Conservation (phyloP, 2,113 vertebrate species). For the Neogale vison region DNA sequence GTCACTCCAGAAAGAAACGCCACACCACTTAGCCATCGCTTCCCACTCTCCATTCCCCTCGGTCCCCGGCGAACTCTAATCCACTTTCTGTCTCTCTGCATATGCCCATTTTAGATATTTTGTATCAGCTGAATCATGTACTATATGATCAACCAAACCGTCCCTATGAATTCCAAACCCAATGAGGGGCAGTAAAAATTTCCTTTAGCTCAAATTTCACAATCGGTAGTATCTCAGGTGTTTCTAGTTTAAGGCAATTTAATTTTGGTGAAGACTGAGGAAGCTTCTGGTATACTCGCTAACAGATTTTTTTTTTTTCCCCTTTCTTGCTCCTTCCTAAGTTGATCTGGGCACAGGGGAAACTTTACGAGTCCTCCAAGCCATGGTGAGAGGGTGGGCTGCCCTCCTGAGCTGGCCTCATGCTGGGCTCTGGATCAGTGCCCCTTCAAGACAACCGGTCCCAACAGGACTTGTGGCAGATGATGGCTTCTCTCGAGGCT, state of each 20-base stretch:
- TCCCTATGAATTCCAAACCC: not conserved
- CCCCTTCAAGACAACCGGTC: not conserved
- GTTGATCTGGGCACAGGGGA: not conserved
- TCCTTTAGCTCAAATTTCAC: not conserved
- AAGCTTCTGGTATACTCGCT: not conserved
- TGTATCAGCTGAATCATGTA: not conserved
- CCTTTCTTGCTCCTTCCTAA: not conserved
- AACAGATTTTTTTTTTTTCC: not conserved
- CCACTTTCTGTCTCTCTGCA: not conserved
- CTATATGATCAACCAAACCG: not conserved
- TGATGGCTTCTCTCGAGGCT: not conserved
- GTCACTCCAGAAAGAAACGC: not conserved
- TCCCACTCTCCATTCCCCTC: not conserved
- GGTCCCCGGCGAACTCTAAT: not conserved
- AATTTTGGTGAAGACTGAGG: not conserved
- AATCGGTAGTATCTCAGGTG: not conserved
- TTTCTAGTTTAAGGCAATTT: not conserved
- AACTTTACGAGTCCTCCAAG: not conserved
- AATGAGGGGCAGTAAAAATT: not conserved
- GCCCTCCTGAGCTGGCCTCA: not conserved
- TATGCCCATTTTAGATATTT: constrained; percentile 8
- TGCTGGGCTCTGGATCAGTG: not conserved
- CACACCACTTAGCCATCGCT: not conserved
- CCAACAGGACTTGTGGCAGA: not conserved
- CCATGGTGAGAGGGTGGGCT: not conserved